Conservation (phyloP, 2,888 invertebrate species). For the Orchesella flavescens region DNA sequence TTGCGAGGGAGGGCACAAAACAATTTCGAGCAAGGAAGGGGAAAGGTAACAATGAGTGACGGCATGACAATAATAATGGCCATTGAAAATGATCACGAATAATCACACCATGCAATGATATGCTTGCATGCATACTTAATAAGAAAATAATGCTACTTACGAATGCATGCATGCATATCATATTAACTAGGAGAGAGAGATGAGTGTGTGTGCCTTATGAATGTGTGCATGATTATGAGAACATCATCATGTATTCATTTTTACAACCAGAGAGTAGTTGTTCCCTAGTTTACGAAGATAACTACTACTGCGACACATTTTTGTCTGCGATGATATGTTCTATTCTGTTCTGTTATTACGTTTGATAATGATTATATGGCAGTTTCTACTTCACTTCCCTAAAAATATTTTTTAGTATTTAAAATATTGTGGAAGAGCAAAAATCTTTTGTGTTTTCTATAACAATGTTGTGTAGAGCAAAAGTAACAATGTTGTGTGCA, state of each 20-base stretch:
- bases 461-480: slow-evolving; percentile 28
- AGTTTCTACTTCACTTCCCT: slow-evolving; percentile 1
- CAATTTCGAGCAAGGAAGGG: slow-evolving; percentile 9
- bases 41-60: slow-evolving; percentile 50
- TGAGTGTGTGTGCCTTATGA: no score
- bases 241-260: no score
- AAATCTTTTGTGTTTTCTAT: slow-evolving; percentile 22
- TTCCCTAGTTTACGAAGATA: no score
- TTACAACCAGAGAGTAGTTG: no score
- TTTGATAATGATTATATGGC: slow-evolving; percentile 3
- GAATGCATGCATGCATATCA: slow-evolving; percentile 53
- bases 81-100: slow-evolving; percentile 51
- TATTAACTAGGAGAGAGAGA: slow-evolving; percentile 17
- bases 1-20: slow-evolving; percentile 48
- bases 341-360: background rate
- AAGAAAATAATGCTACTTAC: slow-evolving; percentile 50
- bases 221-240: background rate
- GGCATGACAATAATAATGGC: slow-evolving; percentile 44
- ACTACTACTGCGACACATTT: background rate
- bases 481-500: slow-evolving; percentile 4
- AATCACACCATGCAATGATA: slow-evolving; percentile 50
- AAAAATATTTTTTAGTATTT: background rate
- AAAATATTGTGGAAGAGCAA: background rate
- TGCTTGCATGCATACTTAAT: slow-evolving; percentile 57
- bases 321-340: no score